Conservation (phyloP, 2,888 invertebrate genomes). For the Stenichneumon culpator region DNA sequence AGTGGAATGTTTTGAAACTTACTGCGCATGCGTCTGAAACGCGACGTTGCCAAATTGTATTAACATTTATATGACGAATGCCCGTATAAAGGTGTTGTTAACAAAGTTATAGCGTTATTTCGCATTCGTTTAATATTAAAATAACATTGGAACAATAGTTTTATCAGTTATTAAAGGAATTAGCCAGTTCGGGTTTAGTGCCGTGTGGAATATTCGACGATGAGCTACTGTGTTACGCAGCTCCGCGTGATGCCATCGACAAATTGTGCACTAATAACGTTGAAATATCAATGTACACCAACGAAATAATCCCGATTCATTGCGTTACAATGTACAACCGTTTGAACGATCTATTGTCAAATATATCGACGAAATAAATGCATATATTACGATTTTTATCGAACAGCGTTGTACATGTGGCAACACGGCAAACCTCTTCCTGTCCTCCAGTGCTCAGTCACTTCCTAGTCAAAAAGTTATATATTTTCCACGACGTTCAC, state of each 20-base stretch:
- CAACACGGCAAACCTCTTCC: slow-evolving; percentile 82
- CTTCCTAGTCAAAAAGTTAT: slow-evolving; percentile 82
- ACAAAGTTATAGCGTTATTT: slow-evolving; percentile 69
- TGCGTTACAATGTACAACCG: slow-evolving; percentile 37
- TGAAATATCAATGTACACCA: slow-evolving; percentile 60
- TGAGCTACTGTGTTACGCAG: slow-evolving; percentile 85
- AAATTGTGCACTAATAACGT: slow-evolving; percentile 74
- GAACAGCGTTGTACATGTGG: slow-evolving; percentile 80
- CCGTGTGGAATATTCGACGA: slow-evolving; percentile 84
- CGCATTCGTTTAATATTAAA: slow-evolving; percentile 76
- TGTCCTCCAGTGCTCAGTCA: slow-evolving; percentile 78
- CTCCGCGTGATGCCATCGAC: slow-evolving; percentile 81
- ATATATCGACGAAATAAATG: slow-evolving; percentile 70
- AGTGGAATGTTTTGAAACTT: neutral
- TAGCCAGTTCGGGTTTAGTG: slow-evolving; percentile 79
- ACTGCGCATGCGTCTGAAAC: slow-evolving; percentile 72
- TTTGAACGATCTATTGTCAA: slow-evolving; percentile 45
- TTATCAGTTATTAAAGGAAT: slow-evolving; percentile 76
- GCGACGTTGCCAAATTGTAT: slow-evolving; percentile 82
- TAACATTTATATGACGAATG: slow-evolving; percentile 77
- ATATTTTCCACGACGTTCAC: slow-evolving; percentile 70
- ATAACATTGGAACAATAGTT: slow-evolving; percentile 41
- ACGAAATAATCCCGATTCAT: slow-evolving; percentile 42
- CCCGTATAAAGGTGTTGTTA: slow-evolving; percentile 75
- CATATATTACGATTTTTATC: slow-evolving; percentile 76